A percentile compares a stretch with the other conserved stretches of the same genome.
These are phyloP conservation scores for Myrmecobius fasciatus DNA, from an alignment of 2,113 vertebrate genomes.

Conservation along the genomic window DNA sequence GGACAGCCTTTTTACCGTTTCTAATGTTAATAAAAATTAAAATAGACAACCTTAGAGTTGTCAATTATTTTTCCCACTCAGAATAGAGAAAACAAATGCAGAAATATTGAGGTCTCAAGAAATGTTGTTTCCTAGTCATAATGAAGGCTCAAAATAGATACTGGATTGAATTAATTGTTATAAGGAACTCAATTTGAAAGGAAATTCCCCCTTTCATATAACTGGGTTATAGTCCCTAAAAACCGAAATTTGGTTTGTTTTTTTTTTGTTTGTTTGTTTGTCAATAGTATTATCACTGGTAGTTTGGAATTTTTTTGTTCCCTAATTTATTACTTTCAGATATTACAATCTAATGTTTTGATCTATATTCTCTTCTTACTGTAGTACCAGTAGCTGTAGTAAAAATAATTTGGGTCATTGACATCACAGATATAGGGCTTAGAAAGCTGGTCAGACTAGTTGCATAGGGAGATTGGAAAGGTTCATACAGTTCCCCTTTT, in stretches of 20 bases:
- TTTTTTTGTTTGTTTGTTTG: neutral
- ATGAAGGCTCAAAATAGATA: neutral
- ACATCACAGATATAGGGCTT: neutral
- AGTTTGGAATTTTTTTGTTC: neutral
- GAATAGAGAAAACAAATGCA: neutral
- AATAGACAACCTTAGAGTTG: neutral
- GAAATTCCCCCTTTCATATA: neutral
- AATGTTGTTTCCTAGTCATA: neutral
- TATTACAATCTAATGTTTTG: neutral
- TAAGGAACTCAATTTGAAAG: neutral
- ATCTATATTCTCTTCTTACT: neutral
- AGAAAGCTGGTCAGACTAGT: neutral
- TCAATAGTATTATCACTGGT: neutral
- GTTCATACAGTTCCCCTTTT: neutral
- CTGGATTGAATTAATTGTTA: neutral
- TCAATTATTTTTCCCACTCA: neutral
- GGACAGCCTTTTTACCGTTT: neutral
- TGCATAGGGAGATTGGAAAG: neutral
- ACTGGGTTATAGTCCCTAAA: neutral
- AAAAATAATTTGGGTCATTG: neutral
- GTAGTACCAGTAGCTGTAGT: neutral
- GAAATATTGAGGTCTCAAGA: neutral
- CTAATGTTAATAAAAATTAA: neutral
- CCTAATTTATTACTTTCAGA: neutral
- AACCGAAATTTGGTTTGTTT: neutral